These are phyloP conservation scores for Prietella phreatophila DNA, from an alignment of 2,113 vertebrate genomes.

Conservation along the genomic window DNA sequence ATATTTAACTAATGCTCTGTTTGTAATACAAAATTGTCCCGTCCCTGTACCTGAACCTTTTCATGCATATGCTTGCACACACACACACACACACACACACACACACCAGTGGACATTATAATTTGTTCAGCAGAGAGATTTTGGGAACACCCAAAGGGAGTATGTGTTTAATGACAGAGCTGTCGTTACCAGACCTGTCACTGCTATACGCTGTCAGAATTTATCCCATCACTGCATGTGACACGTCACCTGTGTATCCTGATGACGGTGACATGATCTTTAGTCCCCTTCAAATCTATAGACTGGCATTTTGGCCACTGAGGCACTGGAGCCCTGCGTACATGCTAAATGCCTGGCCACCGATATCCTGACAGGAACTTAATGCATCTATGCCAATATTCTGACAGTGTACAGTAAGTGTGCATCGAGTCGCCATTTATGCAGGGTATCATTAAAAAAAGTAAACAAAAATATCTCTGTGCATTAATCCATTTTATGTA, in stretches of 20 bases:
- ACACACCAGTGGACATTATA: slow-evolving; percentile 43
- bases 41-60: no score
- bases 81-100: no score
- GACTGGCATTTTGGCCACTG: slow-evolving; percentile 99
- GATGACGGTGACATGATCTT: slow-evolving; percentile 96
- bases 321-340: slow-evolving; percentile 74
- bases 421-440: neutral
- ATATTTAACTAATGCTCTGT: no score
- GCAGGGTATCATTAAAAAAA: neutral
- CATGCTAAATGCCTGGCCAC: slow-evolving; percentile 88
- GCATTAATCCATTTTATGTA: neutral
- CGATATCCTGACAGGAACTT: slow-evolving; percentile 78
- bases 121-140: slow-evolving; percentile 83
- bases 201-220: slow-evolving; percentile 89
- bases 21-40: no score
- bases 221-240: slow-evolving; percentile 77
- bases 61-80: no score
- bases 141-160: slow-evolving; percentile 69
- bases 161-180: slow-evolving; percentile 88
- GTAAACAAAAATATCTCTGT: neutral
- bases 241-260: slow-evolving; percentile 93
- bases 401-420: slow-evolving; percentile 50
- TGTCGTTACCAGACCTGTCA: slow-evolving; percentile 95
- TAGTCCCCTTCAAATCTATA: slow-evolving; percentile 97
- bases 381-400: slow-evolving; percentile 79